Evolutionary conservation across 2,113 vertebrate genomes (phyloP), one percentile per base, ranked within the genome.

Genomic region (Alexandromys fortis): DNA sequence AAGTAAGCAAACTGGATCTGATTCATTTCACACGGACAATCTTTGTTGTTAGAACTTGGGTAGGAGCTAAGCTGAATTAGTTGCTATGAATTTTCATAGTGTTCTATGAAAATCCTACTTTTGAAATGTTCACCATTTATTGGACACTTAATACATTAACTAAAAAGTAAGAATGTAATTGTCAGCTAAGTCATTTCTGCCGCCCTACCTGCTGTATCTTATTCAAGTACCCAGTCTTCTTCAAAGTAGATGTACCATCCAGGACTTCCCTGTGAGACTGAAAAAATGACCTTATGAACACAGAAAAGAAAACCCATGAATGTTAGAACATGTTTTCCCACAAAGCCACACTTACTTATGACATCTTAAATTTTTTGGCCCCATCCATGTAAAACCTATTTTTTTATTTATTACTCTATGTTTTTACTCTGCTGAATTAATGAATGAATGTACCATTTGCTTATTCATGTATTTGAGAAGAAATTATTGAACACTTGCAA

Each of bases 161-260:
- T 65, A 85, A 85, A 85, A 42, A 30, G 10, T 65, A 81, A 68
- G 91, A 68, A 68, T 42, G 10, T 55, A 86, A 78, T 38, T 73
- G 79, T 61, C 78, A 73, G 58, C 3, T 72, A 88, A 87, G 24
- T 16, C 6, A 75, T 78, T 90, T 91, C 21, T 96, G 4, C 93
- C 49, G 82, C 94, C 88, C 47, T 95, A 98, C 97, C 95, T 97
- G 7, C 30, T 89, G 96, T 89, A 97, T 97, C 89, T 83, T 95
- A 35, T 2, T 0, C 45, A 96, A 11, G 6, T 77, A 19, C 14
- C 67, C 94, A 28, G 1, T 11, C 86, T 97, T 98, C 81, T 96
- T 68, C 30, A 0, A 0, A 70, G 3, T 1, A 68, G 75, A 89
- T 82, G 1, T 0, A 2, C 1, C 2, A 33, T 94, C 85, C 21